Evolutionary conservation across 2,113 vertebrate genomes (phyloP), one percentile per base, ranked within the genome.

Genomic region (Pterocles gutturalis): DNA sequence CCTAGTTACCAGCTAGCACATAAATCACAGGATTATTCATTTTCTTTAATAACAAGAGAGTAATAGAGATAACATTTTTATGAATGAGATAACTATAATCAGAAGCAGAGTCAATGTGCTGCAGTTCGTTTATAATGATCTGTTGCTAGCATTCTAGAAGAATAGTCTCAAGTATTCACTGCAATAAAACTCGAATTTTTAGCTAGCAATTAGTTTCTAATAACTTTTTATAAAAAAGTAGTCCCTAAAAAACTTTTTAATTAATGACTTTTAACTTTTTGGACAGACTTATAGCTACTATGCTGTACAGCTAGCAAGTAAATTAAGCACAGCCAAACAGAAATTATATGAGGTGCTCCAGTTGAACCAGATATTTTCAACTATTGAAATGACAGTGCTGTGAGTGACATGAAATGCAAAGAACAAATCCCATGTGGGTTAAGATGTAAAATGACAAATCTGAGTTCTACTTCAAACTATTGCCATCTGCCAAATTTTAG

Each of bases 11-110:
- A 90, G 55, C 67, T 51, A 75, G 55, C 25, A 38, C 60, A 51
- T 87, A 84, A 96, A 89, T 86, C 89, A 71, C 18, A 64, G 58
- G 33, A 48, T 87, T 92, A 84, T 75, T 91, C 11, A 60, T 94
- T 82, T 96, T 76, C 29, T 85, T 67, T 83, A 92, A 60, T 78
- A 89, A 87, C 64, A 58, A 51, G 54, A 65, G 46, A 89, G 33
- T 55, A 89, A 79, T n/a, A 71, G 80, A 45, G 82, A 22, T 45
- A 89, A 81, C 49, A 13, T 45, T 93, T 92, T 89, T 90, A 65
- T 93, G 61, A 93, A 87, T 45, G n/a, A 83, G 72, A 11, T 69
- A 84, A 48, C 57, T 84, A 21, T 64, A 81, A 81, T 93, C 80
- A 76, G 87, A 91, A 70, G 61, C 49, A 36, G 58, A 87, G 70